Conservation (phyloP, 64 coral and sea anemone species). For the Pocillopora verrucosa region DNA sequence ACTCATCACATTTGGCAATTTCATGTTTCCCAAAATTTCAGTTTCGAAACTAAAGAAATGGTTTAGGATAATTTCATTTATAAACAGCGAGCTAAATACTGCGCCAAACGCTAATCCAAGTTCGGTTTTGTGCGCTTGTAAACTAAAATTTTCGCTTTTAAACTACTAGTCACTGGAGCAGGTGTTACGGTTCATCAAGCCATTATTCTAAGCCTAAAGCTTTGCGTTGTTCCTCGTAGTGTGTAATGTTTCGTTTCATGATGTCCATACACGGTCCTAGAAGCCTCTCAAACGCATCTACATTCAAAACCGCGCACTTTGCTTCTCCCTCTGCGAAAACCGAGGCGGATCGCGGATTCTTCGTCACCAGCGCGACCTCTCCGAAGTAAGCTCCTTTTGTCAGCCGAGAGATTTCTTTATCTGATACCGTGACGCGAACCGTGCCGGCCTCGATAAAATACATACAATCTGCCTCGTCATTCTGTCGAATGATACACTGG, state of each 20-base stretch:
- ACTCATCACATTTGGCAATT: constrained; percentile 30
- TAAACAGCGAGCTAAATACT: not conserved
- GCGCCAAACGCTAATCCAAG: not conserved
- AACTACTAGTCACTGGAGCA: not conserved
- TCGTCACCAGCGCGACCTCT: constrained; percentile 93
- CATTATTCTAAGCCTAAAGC: constrained; percentile 60
- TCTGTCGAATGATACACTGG: constrained; percentile 85
- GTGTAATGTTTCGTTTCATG: constrained; percentile 91
- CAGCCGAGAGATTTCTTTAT: constrained; percentile 84
- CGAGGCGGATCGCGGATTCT: constrained; percentile 93
- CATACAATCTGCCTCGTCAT: constrained; percentile 95
- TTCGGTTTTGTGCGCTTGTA: not conserved
- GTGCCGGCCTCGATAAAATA: constrained; percentile 95
- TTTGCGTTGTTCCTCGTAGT: constrained; percentile 91
- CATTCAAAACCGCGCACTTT: constrained; percentile 75
- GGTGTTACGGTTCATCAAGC: constrained; percentile 15
- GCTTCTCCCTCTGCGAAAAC: constrained; percentile 69
- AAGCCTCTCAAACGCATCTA: constrained; percentile 92
- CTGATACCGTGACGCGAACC: constrained; percentile 72
- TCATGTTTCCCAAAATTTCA: not conserved
- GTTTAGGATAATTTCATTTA: not conserved
- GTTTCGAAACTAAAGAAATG: not conserved
- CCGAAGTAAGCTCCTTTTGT: constrained; percentile 85
- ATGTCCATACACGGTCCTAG: constrained; percentile 97
- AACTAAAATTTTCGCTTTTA: not conserved